Evolutionary conservation across 1,140 invertebrate species (phyloP).

Genomic region (Cotesia typhae): DNA sequence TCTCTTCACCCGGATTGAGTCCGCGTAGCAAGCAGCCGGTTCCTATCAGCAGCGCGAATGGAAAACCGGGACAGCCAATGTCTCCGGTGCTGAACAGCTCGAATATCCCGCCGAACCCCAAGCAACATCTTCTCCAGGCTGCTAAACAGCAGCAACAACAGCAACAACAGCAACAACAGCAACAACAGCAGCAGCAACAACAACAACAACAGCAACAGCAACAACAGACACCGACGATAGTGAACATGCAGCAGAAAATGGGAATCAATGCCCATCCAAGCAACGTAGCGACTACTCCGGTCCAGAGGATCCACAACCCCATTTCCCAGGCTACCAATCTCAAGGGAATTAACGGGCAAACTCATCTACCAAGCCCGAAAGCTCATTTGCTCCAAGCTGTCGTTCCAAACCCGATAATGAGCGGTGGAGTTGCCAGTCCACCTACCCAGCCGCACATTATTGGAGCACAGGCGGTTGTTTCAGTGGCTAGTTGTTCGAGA

Average conservation of each 20-base stretch:
- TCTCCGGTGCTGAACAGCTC: constrained; percentile 59
- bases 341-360: constrained; percentile 58
- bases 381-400: constrained; percentile 64
- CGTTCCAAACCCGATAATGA: constrained; percentile 59
- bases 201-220: constrained; percentile 3
- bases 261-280: constrained; percentile 51
- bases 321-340: constrained; percentile 52
- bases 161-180: constrained; percentile 37
- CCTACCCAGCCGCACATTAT: constrained; percentile 66
- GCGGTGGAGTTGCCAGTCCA: constrained; percentile 68
- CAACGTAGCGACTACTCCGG: constrained; percentile 43
- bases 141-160: constrained; percentile 53
- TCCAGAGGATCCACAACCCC: constrained; percentile 57
- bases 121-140: constrained; percentile 60
- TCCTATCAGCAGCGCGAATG: constrained; percentile 39
- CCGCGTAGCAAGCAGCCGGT: constrained; percentile 48
- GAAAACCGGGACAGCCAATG: constrained; percentile 55
- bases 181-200: constrained; percentile 44
- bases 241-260: constrained; percentile 55
- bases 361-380: constrained; percentile 63
- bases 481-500: constrained; percentile 55
- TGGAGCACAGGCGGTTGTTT: constrained; percentile 50
- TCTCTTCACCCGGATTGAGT: constrained; percentile 57
- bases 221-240: constrained; percentile 49
- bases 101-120: constrained; percentile 55